Evolutionary conservation across 2,888 invertebrate species (phyloP), one percentile per base, ranked within the genome.

Genomic region (Pammene fasciana): DNA sequence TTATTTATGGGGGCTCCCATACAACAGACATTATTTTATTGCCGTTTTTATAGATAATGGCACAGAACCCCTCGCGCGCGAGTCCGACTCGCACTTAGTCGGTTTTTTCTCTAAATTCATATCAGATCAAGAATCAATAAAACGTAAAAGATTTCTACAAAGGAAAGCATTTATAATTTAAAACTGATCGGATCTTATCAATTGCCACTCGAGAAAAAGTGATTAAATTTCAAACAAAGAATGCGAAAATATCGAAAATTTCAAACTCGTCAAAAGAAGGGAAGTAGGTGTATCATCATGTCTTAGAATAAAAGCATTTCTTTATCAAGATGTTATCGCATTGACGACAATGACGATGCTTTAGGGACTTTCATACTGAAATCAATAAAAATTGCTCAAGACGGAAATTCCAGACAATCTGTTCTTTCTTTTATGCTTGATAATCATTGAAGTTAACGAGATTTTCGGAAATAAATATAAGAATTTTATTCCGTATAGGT

Each of bases 181-280:
- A 38, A 9, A 5, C 38, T 9, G 9, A 48, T 54, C 46, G 38
- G 41, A 61, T 55, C 41, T 26, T 46, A 56, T 55, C 41, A 55
- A 41, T 48, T 45, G 55, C 14, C 13, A 10, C 18, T 48, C 14
- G 16, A 54, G 14, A 61, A 60, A 67, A 46, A 34, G 36, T 60
- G 36, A 62, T 26, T 41, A 62, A 36, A 43, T 50, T 26, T 34
- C 8, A 62, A 48, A 56, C 46, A 62, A 67, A 41, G 48, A 55
- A 66, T 26, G 36, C 10, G 59, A 16, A 50, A 67, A 60, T 50
- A 61, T 52, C 36, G 52, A 26, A 67, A 61, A 55, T 67, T 41
- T 61, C 41, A 41, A 48, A 60, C 34, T 52, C 34, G 18, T 50
- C 26, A 26, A 4, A 11, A 16, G 16, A 43, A 52, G n/a, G 50